Conservation (phyloP, 2,888 invertebrate genomes). For the Uloborus plumipes region DNA sequence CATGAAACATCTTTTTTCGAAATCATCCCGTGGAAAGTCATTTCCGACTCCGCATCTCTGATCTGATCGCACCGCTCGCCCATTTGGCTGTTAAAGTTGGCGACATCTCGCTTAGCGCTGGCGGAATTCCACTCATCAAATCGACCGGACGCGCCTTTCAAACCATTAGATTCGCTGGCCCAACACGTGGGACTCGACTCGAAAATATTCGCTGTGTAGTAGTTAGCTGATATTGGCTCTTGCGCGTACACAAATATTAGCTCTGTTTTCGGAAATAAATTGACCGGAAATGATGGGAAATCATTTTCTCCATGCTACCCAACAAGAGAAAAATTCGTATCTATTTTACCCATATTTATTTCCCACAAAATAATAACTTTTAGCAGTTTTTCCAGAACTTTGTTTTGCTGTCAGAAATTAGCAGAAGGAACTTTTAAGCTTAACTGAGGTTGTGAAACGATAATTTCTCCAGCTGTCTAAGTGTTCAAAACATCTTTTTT, state of each 20-base stretch:
- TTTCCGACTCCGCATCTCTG: too few relatives aligned
- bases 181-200: conserved; percentile 36
- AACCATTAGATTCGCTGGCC: conserved; percentile 5
- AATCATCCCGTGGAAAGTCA: too few relatives aligned
- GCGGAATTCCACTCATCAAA: conserved; percentile 31
- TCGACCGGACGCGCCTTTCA: conserved; percentile 22
- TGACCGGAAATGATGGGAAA: too few relatives aligned
- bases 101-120: conserved; percentile 30
- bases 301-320: too few relatives aligned
- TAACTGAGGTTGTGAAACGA: too few relatives aligned
- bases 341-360: too few relatives aligned
- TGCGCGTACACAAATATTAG: neutral
- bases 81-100: conserved; percentile 35
- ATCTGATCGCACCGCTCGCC: neutral
- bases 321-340: too few relatives aligned
- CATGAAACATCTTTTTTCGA: too few relatives aligned
- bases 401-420: neutral
- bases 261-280: neutral
- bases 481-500: too few relatives aligned
- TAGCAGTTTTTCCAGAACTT: neutral
- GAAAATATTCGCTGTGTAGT: neutral
- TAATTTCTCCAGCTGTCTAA: too few relatives aligned
- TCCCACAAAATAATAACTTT: too few relatives aligned
- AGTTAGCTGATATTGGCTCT: neutral
- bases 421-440: too few relatives aligned